Conservation (phyloP, 2,888 invertebrate genomes). For the Macrophya annulata region DNA sequence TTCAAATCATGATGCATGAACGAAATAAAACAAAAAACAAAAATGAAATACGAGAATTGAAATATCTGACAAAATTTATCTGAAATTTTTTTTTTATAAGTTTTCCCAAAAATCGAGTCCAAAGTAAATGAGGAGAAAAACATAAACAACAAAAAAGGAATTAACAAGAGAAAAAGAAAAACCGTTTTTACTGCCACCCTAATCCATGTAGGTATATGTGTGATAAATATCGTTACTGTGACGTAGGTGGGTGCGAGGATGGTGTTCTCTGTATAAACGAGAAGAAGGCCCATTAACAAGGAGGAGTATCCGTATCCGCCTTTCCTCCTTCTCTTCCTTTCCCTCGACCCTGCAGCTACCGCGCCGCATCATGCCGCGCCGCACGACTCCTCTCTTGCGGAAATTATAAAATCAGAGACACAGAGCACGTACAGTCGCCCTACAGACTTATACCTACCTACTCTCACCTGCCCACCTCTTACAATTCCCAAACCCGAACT, state of each 20-base stretch:
- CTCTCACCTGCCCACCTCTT: slow-evolving; percentile 56
- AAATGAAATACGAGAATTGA: background rate
- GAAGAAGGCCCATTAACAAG: slow-evolving; percentile 51
- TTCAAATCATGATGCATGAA: no score
- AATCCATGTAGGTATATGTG: background rate
- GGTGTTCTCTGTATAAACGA: background rate
- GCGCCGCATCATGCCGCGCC: slow-evolving; percentile 50
- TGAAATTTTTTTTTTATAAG: no score
- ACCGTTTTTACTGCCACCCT: background rate
- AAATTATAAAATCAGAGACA: slow-evolving; percentile 80
- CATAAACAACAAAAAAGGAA: background rate
- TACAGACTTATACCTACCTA: slow-evolving; percentile 60
- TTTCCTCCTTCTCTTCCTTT: slow-evolving; percentile 24
- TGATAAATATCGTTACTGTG: slow-evolving; percentile 28
- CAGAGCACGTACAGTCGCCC: slow-evolving; percentile 75
- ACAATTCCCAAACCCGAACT: background rate
- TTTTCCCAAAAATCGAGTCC: background rate
- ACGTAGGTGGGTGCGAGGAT: slow-evolving; percentile 11
- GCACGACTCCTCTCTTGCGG: slow-evolving; percentile 72
- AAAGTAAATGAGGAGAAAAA: background rate
- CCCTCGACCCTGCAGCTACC: slow-evolving; percentile 29
- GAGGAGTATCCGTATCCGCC: slow-evolving; percentile 42
- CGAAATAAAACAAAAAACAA: background rate
- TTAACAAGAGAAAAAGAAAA: background rate
- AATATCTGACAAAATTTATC: background rate